Evolutionary conservation across 2,888 invertebrate genomes (phyloP).

Genomic region (Tholera decimalis): DNA sequence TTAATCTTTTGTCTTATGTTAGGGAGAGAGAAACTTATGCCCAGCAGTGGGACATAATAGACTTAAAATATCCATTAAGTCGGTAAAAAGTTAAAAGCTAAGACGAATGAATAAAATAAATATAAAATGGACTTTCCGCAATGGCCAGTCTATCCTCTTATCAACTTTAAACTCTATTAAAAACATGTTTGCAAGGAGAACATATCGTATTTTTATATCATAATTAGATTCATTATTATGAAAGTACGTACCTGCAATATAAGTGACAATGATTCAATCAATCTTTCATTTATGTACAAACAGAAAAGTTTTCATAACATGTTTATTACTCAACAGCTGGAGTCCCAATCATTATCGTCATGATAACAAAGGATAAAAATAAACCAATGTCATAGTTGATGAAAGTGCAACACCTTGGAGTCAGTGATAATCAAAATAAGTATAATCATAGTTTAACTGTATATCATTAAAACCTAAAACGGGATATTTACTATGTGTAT

Average conservation of each 20-base stretch:
- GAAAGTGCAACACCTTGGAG: background rate
- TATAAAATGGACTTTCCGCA: background rate
- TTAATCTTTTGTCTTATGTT: background rate
- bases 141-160: no score
- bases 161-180: background rate
- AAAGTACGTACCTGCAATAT: background rate
- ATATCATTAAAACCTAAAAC: no score
- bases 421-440: constrained; percentile 13
- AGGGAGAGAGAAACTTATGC: no score
- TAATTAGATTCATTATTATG: no score
- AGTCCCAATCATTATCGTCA: background rate
- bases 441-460: constrained; percentile 5
- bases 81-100: background rate
- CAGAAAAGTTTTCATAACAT: background rate
- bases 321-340: background rate
- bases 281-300: background rate
- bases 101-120: background rate
- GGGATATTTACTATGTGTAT: no score
- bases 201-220: no score
- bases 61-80: no score
- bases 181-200: background rate
- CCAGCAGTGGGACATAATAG: no score
- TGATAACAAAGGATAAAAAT: constrained; percentile 27
- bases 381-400: constrained; percentile 15
- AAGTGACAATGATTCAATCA: background rate